Base-by-base conservation (phyloP, 1,140 invertebrate species). In the Leptopilina boulardi region DNA sequence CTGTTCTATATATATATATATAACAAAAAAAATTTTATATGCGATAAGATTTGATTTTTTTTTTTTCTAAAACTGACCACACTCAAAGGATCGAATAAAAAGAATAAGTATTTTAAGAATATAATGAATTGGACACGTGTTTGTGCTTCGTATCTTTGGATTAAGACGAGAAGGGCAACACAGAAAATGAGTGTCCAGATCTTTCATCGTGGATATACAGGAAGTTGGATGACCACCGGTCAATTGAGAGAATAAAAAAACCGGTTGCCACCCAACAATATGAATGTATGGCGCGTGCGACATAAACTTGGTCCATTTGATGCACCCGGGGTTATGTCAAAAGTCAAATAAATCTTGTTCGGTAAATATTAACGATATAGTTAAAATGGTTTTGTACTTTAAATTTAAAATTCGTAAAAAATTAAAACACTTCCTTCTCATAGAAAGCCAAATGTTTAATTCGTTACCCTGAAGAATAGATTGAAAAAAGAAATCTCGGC, bases 181-280 rank as follows among this genome's bases (percentile, higher is more conserved):
- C n/a, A n/a, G n/a, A n/a, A 51, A 81, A 80, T 82, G 86, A 81
- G 80, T 84, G 79, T n/a, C 83, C 81, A 78, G 82, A 85, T 85
- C 84, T 85, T 73, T 81, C 78, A 82, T 84, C 79, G 56, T 76
- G 75, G 75, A 74, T 74, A 82, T 59, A 71, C 75, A 77, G 79
- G 75, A 77, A 79, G 76, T 56, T 41, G 82, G 84, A 83, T 86
- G 86, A 87, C 85, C 84, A 85, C 80, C 84, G 85, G 85, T 86
- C 85, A 86, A 82, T 83, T 75, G 84, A 76, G 77, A 78, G 82
- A 82, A 84, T 77, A 80, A 80, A 74, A 80, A 80, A 86, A 85
- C 84, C 84, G 85, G 85, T 86, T 84, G 80, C 76, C 82, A 80
- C 84, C 79, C 76, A 75, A 79, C 76, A 82, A n/a, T n/a, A n/a